Percentiles rank a stretch among this genome's conserved stretches.
phyloP scores from a whole-genome alignment of 2,888 invertebrate species.

The Rhimphoctona megacephalus region DNA sequence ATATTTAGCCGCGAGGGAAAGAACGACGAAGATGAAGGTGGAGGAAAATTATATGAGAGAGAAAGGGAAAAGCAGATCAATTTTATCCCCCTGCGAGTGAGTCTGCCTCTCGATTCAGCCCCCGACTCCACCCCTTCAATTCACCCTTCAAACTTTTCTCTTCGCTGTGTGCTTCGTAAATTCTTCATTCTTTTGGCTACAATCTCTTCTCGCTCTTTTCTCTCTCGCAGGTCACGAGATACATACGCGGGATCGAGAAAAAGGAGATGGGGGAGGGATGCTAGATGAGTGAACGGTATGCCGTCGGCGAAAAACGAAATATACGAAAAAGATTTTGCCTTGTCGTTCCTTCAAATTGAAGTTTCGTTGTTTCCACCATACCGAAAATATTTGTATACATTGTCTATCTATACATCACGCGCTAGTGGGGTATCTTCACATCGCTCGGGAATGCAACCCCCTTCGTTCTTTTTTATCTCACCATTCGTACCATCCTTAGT shows the following conservation, averaged over 20 bases:
- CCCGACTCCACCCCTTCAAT: constrained; percentile 25
- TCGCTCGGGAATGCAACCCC: constrained; percentile 63
- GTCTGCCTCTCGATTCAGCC: constrained; percentile 47
- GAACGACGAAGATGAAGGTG: constrained; percentile 11
- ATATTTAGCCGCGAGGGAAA: constrained; percentile 18
- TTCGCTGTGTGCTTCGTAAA: constrained; percentile 21
- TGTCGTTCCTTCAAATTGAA: constrained; percentile 81
- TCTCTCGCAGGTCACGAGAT: constrained; percentile 27
- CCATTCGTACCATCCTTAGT: constrained; percentile 69
- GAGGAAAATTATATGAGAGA: constrained; percentile 30
- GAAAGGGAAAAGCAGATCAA: constrained; percentile 28
- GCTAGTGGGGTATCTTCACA: constrained; percentile 65
- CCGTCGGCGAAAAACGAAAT: constrained; percentile 72
- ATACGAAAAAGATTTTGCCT: constrained; percentile 78
- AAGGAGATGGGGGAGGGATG: constrained; percentile 5
- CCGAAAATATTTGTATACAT: constrained; percentile 55
- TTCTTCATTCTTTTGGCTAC: constrained; percentile 44
- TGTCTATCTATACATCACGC: constrained; percentile 3
- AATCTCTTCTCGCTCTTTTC: constrained; percentile 28
- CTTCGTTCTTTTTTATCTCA: constrained; percentile 42
- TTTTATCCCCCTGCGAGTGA: constrained; percentile 36
- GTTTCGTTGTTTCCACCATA: constrained; percentile 79
- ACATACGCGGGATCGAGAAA: constrained; percentile 1
- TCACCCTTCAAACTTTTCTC: constrained; percentile 50
- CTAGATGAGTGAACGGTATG: constrained; percentile 64